Conservation (phyloP, 2,888 invertebrate species). For the Drosophila niveifrons region DNA sequence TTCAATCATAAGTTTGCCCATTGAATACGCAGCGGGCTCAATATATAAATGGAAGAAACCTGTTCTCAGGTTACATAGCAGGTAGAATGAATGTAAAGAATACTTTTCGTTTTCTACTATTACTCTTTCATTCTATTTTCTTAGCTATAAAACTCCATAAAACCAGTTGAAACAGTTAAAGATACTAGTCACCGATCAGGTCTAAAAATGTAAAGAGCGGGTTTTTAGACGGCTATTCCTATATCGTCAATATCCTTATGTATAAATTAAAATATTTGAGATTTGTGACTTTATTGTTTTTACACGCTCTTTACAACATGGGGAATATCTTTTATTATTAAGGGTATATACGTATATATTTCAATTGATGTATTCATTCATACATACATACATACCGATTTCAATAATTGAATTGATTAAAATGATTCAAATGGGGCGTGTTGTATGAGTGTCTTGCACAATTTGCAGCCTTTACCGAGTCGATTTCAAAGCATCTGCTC, state of each 20-base stretch:
- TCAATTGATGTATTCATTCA: constrained; percentile 24
- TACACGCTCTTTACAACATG: neutral
- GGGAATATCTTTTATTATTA: neutral
- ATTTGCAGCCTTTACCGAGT: constrained; percentile 25
- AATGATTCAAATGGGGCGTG: constrained; percentile 19
- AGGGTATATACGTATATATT: constrained; percentile 6
- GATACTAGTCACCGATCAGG: neutral
- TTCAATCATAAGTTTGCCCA: constrained; percentile 9
- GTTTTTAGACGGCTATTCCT: neutral
- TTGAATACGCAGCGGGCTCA: constrained; percentile 14
- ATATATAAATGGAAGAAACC: constrained; percentile 31
- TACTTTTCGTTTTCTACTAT: constrained; percentile 34
- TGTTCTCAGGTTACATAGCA: constrained; percentile 46
- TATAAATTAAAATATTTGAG: neutral
- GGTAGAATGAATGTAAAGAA: constrained; percentile 43
- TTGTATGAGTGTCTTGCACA: constrained; percentile 24
- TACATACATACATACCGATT: constrained; percentile 3
- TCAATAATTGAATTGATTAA: constrained; percentile 42
- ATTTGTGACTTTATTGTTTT: neutral
- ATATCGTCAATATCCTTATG: neutral
- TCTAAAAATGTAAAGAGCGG: neutral
- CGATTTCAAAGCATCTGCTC: constrained; percentile 35
- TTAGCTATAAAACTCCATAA: constrained; percentile 18
- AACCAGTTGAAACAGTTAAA: constrained; percentile 51
- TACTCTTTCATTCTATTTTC: constrained; percentile 29